phyloP scores from a whole-genome alignment of 2,113 vertebrate species.

The Eleginops maclovinus region DNA sequence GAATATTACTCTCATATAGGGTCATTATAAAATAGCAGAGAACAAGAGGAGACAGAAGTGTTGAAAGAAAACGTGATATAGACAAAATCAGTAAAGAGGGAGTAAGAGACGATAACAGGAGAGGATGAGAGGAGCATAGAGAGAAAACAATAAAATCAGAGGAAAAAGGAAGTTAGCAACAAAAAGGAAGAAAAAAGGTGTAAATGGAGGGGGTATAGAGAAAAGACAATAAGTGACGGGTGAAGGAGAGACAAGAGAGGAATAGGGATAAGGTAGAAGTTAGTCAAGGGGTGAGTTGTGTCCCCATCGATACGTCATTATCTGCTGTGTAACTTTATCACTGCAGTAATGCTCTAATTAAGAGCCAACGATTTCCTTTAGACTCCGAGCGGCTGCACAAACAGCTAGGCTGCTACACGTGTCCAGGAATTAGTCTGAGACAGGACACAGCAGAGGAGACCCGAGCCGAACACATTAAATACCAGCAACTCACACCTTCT shows the following conservation, averaged over 20 bases:
- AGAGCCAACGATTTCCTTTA: slow-evolving; percentile 70
- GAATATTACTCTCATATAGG: not conserved
- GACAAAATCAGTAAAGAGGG: not conserved
- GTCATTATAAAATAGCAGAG: not conserved
- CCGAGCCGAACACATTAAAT: no score
- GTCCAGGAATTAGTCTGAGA: slow-evolving; percentile 38
- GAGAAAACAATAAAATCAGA: no score
- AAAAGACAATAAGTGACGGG: not conserved
- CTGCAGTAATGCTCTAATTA: slow-evolving; percentile 68
- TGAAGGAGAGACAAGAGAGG: not conserved
- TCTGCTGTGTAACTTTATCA: slow-evolving; percentile 65
- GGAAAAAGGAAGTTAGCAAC: no score
- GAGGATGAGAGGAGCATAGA: no score
- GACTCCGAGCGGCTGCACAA: slow-evolving; percentile 23
- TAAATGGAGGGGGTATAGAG: not conserved
- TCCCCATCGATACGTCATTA: slow-evolving; percentile 58
- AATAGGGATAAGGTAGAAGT: not conserved
- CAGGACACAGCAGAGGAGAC: not conserved
- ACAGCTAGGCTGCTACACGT: not conserved
- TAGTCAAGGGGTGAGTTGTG: slow-evolving; percentile 4
- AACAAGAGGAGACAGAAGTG: not conserved
- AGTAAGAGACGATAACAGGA: no score
- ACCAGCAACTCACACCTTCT: no score
- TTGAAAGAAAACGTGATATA: not conserved
- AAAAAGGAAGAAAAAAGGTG: no score